These are phyloP conservation scores for Pecten maximus DNA, from an alignment of 2,888 invertebrate species.

Conservation along the genomic window DNA sequence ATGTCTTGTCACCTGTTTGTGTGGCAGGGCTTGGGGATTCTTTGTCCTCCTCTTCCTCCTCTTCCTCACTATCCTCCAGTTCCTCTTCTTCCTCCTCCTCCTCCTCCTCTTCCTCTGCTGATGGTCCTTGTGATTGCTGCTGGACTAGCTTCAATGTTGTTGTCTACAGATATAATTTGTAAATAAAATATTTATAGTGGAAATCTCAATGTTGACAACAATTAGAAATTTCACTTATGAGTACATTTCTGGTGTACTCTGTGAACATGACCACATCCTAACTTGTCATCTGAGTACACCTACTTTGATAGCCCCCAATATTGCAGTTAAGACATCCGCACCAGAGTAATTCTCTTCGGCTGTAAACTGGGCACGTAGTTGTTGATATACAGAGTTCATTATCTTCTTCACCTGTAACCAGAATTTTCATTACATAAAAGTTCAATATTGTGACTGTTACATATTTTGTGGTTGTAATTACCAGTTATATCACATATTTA, in stretches of 20 bases:
- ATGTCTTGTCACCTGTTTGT: conserved; percentile 20
- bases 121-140: conserved; percentile 53
- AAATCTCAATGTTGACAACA: no score
- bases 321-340: conserved; percentile 71
- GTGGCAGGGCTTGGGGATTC: background rate
- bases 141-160: conserved; percentile 68
- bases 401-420: conserved; percentile 78
- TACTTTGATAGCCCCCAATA: conserved; percentile 78
- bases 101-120: conserved; percentile 61
- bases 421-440: background rate
- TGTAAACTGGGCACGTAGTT: conserved; percentile 73
- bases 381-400: conserved; percentile 79
- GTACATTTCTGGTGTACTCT: no score
- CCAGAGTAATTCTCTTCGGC: conserved; percentile 74
- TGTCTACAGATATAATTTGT: conserved; percentile 62
- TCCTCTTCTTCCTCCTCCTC: conserved; percentile 59
- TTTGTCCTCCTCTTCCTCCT: conserved; percentile 35
- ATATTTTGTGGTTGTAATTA: no score
- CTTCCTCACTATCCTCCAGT: conserved; percentile 44
- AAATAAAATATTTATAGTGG: no score
- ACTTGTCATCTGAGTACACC: background rate
- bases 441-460: no score
- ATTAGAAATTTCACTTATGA: no score
- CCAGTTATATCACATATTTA: no score
- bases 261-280: no score